Conservation (phyloP, 2,888 invertebrate genomes). For the Ceraclea dissimilis region DNA sequence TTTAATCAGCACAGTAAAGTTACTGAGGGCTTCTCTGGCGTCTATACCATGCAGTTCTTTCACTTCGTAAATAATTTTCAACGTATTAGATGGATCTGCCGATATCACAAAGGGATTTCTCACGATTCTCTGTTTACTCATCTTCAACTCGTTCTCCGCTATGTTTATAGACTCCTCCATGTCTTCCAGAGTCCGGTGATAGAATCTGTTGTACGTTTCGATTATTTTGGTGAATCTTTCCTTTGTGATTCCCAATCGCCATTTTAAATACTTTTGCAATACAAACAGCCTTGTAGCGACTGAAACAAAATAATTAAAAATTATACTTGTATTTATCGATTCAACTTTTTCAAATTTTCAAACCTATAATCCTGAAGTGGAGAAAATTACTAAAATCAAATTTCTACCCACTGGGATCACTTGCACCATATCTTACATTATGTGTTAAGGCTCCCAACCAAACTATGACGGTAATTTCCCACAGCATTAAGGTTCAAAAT, state of each 20-base stretch:
- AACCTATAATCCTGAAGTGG: too few relatives aligned
- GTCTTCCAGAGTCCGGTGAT: conserved; percentile 5
- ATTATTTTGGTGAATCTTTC: conserved; percentile 8
- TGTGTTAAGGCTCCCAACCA: too few relatives aligned
- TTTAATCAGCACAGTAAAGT: neutral
- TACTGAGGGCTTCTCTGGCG: conserved; percentile 4
- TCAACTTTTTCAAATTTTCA: too few relatives aligned
- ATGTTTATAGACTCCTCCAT: conserved; percentile 13
- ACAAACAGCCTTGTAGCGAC: conserved; percentile 11
- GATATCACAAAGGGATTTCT: conserved; percentile 1
- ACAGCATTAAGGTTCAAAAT: too few relatives aligned
- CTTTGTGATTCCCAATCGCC: conserved; percentile 10
- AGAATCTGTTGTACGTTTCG: conserved; percentile 11
- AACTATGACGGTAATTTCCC: too few relatives aligned
- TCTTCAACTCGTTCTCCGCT: conserved; percentile 8
- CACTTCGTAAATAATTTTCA: conserved; percentile 7
- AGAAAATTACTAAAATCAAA: too few relatives aligned
- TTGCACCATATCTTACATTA: too few relatives aligned
- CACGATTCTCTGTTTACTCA: conserved; percentile 11
- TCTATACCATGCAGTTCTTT: conserved; percentile 8
- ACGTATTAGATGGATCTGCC: conserved; percentile 12
- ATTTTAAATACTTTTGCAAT: conserved; percentile 19
- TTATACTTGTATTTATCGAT: too few relatives aligned
- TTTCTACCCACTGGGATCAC: too few relatives aligned
- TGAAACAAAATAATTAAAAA: conserved; percentile 9